These are phyloP conservation scores for Nipponacmea schrenckii DNA, from an alignment of 2,888 invertebrate species.

Conservation along the genomic window DNA sequence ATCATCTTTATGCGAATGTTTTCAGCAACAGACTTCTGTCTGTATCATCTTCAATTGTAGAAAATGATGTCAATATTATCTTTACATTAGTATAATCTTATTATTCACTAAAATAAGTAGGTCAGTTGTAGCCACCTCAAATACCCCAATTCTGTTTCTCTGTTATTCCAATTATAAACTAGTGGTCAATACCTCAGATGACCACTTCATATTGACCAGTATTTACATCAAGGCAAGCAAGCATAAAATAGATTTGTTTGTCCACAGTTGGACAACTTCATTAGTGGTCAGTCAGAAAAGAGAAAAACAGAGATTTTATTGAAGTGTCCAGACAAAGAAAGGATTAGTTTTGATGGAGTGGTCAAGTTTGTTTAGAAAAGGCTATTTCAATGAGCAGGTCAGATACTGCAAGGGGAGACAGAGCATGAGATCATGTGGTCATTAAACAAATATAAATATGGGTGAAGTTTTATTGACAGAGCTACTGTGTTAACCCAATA, in stretches of 20 bases:
- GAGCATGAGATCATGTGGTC: too few species aligned
- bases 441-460: too few species aligned
- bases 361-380: too few species aligned
- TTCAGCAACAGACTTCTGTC: too few species aligned
- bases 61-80: too few species aligned
- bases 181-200: slow-evolving; percentile 3
- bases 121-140: background rate
- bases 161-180: slow-evolving; percentile 2
- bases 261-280: slow-evolving; percentile 7
- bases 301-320: slow-evolving; percentile 7
- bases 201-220: background rate
- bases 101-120: background rate
- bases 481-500: too few species aligned
- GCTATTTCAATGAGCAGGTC: too few species aligned
- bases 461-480: too few species aligned
- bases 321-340: background rate
- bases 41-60: too few species aligned
- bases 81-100: too few species aligned
- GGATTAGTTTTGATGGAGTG: background rate
- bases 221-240: slow-evolving; percentile 5
- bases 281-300: background rate
- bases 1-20: too few species aligned
- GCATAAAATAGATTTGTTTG: slow-evolving; percentile 3
- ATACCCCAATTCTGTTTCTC: background rate
- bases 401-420: too few species aligned